Percentiles rank a stretch among this genome's conserved stretches.
Conservation (phyloP, 2,888 invertebrate species). For the Aradus depressus region DNA sequence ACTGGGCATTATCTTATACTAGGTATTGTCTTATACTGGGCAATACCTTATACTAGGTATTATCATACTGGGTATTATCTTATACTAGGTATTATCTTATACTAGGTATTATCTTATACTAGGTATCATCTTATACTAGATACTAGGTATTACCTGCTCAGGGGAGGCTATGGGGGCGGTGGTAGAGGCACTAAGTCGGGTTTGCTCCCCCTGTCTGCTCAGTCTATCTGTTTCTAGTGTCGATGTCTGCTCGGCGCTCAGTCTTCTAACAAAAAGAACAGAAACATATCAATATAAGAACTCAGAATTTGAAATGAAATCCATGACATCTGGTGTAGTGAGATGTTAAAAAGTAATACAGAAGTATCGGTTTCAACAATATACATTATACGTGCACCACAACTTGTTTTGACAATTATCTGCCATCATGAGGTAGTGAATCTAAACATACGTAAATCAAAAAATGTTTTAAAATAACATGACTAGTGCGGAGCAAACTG, state of each 20-base stretch:
- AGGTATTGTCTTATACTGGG: too few species aligned
- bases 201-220: slow-evolving; percentile 28
- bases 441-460: too few species aligned
- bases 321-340: too few species aligned
- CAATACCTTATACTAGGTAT: too few species aligned
- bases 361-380: not conserved
- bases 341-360: too few species aligned
- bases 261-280: slow-evolving; percentile 28
- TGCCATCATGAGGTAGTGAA: too few species aligned
- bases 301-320: too few species aligned
- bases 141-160: slow-evolving; percentile 36
- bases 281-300: slow-evolving; percentile 2
- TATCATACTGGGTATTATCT: too few species aligned
- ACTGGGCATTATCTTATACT: too few species aligned
- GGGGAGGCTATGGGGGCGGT: slow-evolving; percentile 40
- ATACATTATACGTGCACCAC: not conserved
- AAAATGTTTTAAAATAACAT: not conserved
- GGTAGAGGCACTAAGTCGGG: slow-evolving; percentile 28
- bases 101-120: not conserved
- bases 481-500: slow-evolving; percentile 2
- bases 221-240: slow-evolving; percentile 30
- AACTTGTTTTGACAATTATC: too few species aligned
- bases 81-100: not conserved
- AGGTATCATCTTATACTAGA: slow-evolving; percentile 16
- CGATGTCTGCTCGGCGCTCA: slow-evolving; percentile 28